phyloP scores from a whole-genome alignment of 2,888 invertebrate species.

The Acholoe squamosa region DNA sequence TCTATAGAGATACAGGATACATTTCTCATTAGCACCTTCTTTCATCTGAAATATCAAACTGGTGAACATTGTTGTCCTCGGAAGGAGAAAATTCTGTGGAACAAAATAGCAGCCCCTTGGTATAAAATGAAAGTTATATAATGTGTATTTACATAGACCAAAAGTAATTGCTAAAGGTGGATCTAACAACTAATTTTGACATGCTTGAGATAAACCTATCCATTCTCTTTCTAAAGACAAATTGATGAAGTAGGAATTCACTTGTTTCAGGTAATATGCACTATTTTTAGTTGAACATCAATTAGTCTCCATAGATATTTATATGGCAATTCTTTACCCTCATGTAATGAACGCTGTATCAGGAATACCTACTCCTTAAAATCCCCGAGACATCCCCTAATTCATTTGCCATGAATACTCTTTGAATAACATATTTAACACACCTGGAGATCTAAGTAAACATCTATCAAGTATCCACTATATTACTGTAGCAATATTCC shows the following conservation, averaged over 20 bases:
- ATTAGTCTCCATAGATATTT: neutral
- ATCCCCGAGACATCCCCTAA: too few relatives aligned
- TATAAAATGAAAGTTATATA: neutral
- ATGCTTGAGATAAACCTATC: neutral
- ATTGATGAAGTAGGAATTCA: neutral
- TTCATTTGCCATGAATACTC: too few relatives aligned
- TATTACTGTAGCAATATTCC: too few relatives aligned
- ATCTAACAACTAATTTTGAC: neutral
- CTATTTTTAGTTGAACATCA: neutral
- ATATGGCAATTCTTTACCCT: neutral
- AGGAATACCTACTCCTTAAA: neutral
- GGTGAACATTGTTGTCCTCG: neutral
- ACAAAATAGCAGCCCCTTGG: neutral
- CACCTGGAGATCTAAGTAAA: too few relatives aligned
- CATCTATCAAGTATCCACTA: too few relatives aligned
- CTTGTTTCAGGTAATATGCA: neutral
- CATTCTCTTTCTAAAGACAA: neutral
- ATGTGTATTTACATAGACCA: slow-evolving; percentile 8
- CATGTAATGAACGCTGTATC: neutral
- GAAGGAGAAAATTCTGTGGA: neutral
- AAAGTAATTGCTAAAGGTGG: neutral
- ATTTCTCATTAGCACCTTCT: slow-evolving; percentile 13
- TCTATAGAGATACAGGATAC: neutral
- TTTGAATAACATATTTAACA: too few relatives aligned
- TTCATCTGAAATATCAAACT: neutral